Percentiles rank a stretch among this genome's conserved stretches.
phyloP scores from a whole-genome alignment of 2,888 invertebrate species.

The Eulithis testata region DNA sequence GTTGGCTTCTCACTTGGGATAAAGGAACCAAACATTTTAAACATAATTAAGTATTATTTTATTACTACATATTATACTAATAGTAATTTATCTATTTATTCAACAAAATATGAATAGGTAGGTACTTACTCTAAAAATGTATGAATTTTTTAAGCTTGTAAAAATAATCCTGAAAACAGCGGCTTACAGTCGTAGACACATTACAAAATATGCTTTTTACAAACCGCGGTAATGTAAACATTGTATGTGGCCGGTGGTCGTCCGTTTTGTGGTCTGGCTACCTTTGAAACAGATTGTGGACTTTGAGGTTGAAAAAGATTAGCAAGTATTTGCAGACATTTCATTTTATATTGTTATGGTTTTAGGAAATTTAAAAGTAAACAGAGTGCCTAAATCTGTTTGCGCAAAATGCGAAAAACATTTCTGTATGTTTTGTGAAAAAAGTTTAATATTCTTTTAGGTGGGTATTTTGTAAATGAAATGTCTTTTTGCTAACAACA shows the following conservation, averaged over 20 bases:
- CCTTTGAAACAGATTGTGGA: conserved; percentile 53
- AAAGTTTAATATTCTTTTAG: too few species aligned
- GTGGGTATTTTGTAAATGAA: not conserved
- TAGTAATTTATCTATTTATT: too few species aligned
- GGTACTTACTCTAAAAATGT: too few species aligned
- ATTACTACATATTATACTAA: too few species aligned
- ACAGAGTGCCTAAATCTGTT: not conserved
- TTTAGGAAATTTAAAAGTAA: conserved; percentile 4
- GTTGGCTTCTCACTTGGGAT: too few species aligned
- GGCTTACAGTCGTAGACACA: conserved; percentile 21
- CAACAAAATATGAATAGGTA: too few species aligned
- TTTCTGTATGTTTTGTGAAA: not conserved
- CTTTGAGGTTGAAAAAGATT: conserved; percentile 43
- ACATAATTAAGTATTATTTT: too few species aligned
- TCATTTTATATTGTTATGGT: conserved; percentile 8
- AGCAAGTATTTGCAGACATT: conserved; percentile 11
- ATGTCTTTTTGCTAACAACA: too few species aligned
- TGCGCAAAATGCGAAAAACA: not conserved
- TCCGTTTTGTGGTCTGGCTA: conserved; percentile 58
- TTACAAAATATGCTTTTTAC: conserved; percentile 50
- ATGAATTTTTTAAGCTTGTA: too few species aligned
- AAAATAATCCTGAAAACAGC: conserved; percentile 10
- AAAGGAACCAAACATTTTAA: too few species aligned
- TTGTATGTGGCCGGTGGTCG: conserved; percentile 32
- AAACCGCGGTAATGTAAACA: conserved; percentile 60